Base-by-base conservation (phyloP, 1,140 invertebrate species). In the Gryon sp. region DNA sequence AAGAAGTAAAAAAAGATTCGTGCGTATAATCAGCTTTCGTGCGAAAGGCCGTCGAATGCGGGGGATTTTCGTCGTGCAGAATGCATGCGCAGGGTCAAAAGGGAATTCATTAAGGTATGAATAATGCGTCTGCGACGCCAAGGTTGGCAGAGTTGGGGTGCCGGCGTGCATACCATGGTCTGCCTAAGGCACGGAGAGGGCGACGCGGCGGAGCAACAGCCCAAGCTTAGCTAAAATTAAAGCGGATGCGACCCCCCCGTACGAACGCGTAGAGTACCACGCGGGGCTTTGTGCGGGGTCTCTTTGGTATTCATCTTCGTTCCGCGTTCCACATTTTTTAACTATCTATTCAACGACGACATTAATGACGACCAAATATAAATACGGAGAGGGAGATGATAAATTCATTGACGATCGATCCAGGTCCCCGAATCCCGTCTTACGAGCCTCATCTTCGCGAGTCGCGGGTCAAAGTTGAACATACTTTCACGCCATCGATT, bases 51-150 rank as follows among this genome's bases (percentile, higher is more conserved):
- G 63, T 45, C 52, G 57, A 75, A 63, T 48, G 70, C 59, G 53
- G 46, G n/a, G 69, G 70, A 80, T 78, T 77, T 78, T 80, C 66
- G 55, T 68, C 50, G 60, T 74, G 75, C 66, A 75, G 53, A 68
- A 76, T 76, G 60, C 66, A 76, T 68, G 77, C 77, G 77, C 72
- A 66, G 68, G 73, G 76, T 75, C 69, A 70, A 80, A 82, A 84
- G 81, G 80, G 85, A 87, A 87, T 86, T 86, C 84, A 84, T 87
- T 86, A 86, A 86, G 84, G 83, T 87, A 87, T 86, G 86, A 87
- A 87, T 87, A 87, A 87, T 86, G 86, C 85, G 86, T 87, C 86
- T 87, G 85, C 85, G 85, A 87, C 86, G 86, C 85, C 84, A 87
- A 86, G 86, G 86, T 83, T 86, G n/a, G 83, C 80, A 83, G 79